phyloP scores from a whole-genome alignment of 1,140 invertebrate species.

The Magallana gigas region DNA sequence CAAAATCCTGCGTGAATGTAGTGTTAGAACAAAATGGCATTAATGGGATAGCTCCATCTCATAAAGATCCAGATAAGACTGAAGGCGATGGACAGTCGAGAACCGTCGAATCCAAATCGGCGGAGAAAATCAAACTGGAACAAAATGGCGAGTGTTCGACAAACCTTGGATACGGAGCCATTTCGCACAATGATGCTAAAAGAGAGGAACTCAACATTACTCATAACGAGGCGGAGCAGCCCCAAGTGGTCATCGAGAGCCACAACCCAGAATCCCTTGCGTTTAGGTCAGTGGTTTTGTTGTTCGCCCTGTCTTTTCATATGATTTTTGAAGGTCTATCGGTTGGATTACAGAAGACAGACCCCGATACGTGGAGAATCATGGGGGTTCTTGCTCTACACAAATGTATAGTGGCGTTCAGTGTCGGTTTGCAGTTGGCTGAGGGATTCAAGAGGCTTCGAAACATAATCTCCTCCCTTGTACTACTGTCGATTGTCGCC shows the following conservation, averaged over 20 bases:
- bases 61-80: too few relatives aligned
- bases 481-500: constrained; percentile 85
- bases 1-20: too few relatives aligned
- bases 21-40: too few relatives aligned
- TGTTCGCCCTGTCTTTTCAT: constrained; percentile 73
- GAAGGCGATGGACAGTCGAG: neutral
- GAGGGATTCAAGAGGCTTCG: constrained; percentile 82
- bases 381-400: constrained; percentile 83
- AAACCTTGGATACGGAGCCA: neutral
- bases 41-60: too few relatives aligned
- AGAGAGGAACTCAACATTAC: neutral
- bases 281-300: constrained; percentile 63
- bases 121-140: neutral
- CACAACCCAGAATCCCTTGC: constrained; percentile 54
- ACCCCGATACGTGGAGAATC: constrained; percentile 85
- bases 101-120: neutral
- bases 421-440: constrained; percentile 85
- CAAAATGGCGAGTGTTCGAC: neutral
- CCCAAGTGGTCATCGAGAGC: constrained; percentile 2
- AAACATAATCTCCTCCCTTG: constrained; percentile 66
- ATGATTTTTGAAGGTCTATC: constrained; percentile 74
- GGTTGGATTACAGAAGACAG: constrained; percentile 71
- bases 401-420: constrained; percentile 89
- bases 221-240: constrained; percentile 6
- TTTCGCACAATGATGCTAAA: too few relatives aligned